These are phyloP conservation scores for Syrista parreyssii DNA, from an alignment of 2,888 invertebrate species.

Conservation along the genomic window DNA sequence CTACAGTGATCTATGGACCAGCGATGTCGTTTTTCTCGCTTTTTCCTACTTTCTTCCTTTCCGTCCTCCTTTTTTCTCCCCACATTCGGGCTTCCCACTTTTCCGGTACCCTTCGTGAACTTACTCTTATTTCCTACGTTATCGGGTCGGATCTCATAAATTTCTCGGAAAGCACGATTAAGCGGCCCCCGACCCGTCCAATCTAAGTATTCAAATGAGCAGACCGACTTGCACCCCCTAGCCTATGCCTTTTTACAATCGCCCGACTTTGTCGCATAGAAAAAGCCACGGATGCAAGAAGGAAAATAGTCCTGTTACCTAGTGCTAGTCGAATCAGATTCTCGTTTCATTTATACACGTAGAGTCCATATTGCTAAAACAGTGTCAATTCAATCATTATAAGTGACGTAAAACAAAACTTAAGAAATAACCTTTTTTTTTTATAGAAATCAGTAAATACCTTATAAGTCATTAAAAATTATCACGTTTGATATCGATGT, in stretches of 20 bases:
- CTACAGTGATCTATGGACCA: background rate
- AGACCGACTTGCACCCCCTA: constrained; percentile 47
- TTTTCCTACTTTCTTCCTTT: constrained; percentile 4
- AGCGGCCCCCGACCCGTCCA: constrained; percentile 61
- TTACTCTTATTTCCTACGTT: constrained; percentile 57
- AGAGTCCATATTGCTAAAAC: background rate
- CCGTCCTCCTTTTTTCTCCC: constrained; percentile 8
- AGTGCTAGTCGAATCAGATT: background rate
- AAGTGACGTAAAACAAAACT: background rate
- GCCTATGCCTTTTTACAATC: constrained; percentile 59
- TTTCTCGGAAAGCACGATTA: constrained; percentile 64
- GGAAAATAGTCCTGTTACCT: background rate
- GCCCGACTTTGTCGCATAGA: constrained; percentile 23
- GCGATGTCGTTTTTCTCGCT: background rate
- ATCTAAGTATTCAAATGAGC: constrained; percentile 67
- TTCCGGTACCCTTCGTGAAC: constrained; percentile 29
- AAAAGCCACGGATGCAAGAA: background rate
- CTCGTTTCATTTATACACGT: background rate
- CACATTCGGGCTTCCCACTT: constrained; percentile 9
- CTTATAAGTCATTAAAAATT: background rate
- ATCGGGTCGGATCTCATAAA: constrained; percentile 64
- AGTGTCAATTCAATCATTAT: background rate
- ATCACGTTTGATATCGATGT: background rate
- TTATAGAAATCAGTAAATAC: background rate
- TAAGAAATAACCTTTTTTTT: background rate